phyloP scores from a whole-genome alignment of 2,797 vertebrate genomes.

The Echiichthys vipera region DNA sequence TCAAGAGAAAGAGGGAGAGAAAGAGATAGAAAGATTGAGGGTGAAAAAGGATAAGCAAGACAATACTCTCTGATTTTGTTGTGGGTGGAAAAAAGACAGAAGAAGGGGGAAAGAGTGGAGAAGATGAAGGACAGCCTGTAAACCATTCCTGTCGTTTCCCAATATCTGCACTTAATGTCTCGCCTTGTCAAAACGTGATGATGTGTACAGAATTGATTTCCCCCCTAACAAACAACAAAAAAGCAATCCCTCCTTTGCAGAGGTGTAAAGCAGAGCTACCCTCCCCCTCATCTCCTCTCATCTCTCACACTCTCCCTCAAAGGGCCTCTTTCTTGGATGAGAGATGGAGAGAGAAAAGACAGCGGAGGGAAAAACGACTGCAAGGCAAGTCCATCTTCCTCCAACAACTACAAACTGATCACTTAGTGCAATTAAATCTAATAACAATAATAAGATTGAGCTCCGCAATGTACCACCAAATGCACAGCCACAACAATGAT shows the following conservation, averaged over 20 bases:
- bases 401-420: slow-evolving; percentile 82
- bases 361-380: slow-evolving; percentile 56
- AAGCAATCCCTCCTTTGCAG: slow-evolving; percentile 83
- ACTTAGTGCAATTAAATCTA: slow-evolving; percentile 84
- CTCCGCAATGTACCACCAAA: slow-evolving; percentile 75
- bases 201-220: slow-evolving; percentile 82
- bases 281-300: slow-evolving; percentile 80
- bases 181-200: slow-evolving; percentile 82
- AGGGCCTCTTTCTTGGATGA: slow-evolving; percentile 80
- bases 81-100: slow-evolving; percentile 45
- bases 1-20: slow-evolving; percentile 24
- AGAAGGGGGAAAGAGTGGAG: slow-evolving; percentile 58
- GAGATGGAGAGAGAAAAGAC: slow-evolving; percentile 74
- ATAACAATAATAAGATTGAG: slow-evolving; percentile 82
- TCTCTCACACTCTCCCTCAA: slow-evolving; percentile 78
- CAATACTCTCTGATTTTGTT: slow-evolving; percentile 74
- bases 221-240: slow-evolving; percentile 82
- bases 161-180: slow-evolving; percentile 82
- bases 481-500: slow-evolving; percentile 83
- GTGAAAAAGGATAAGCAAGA: slow-evolving; percentile 61
- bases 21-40: slow-evolving; percentile 46
- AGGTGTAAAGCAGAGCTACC: slow-evolving; percentile 81
- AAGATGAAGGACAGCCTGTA: slow-evolving; percentile 78
- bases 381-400: slow-evolving; percentile 72
- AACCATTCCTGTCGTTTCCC: slow-evolving; percentile 81